phyloP scores from a whole-genome alignment of 1,140 invertebrate species.

The Brachionus plicatilis region DNA sequence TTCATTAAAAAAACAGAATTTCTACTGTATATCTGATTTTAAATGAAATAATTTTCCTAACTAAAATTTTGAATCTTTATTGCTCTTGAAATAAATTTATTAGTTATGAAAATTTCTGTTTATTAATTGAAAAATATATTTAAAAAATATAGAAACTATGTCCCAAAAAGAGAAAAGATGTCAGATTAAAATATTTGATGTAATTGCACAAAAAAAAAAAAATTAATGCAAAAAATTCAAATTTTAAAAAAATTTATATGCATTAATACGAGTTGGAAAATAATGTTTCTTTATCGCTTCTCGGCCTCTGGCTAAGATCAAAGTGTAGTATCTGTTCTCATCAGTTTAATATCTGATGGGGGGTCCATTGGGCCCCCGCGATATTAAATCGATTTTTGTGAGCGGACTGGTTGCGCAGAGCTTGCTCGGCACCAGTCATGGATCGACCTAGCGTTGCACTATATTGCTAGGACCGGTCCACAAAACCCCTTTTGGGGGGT shows the following conservation, averaged over 20 bases:
- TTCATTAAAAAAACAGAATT: no score
- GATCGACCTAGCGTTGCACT: slow-evolving; percentile 20
- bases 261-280: not conserved
- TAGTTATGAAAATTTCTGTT: no score
- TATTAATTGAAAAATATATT: not conserved
- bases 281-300: not conserved
- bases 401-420: slow-evolving; percentile 37
- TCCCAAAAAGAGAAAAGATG: not conserved
- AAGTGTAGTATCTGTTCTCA: slow-evolving; percentile 39
- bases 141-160: not conserved
- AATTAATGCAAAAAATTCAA: not conserved
- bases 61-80: no score
- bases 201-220: not conserved
- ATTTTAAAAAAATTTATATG: not conserved
- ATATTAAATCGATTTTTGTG: slow-evolving; percentile 39
- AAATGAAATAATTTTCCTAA: no score
- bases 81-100: no score
- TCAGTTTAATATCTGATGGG: slow-evolving; percentile 39
- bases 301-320: slow-evolving; percentile 39
- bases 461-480: slow-evolving; percentile 26
- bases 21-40: no score
- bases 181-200: not conserved
- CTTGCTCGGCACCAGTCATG: slow-evolving; percentile 38
- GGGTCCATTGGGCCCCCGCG: slow-evolving; percentile 33
- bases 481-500: not conserved